Evolutionary conservation across 2,888 invertebrate genomes (phyloP), one percentile per base, ranked within the genome.

Genomic region (Diaphora mendica): DNA sequence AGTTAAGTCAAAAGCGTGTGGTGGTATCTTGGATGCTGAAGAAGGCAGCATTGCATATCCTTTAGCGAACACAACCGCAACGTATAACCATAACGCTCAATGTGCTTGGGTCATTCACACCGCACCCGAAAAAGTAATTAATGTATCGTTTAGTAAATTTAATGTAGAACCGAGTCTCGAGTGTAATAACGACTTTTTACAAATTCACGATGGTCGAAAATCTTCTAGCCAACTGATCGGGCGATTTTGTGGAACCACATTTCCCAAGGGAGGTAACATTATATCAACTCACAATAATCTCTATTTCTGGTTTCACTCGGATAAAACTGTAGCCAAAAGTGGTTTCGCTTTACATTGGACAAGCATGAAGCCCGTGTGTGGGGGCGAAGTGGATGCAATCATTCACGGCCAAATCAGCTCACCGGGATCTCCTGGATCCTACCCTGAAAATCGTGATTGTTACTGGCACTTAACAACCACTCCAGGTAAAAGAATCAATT

Each of bases 361-460:
- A 42, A 97, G 97, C n/a, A 96, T 97, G 48, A 87, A 93, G 42
- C 98, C 98, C 84, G 94, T 96, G 68, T 98, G 98, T 86, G 99
- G 99, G 72, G 98, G 97, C 0, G 92, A 94, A 5, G 84, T 97
- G 5, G 91, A 96, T 67, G 96, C 96, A 0, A 89, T 91, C 0
- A 93, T 96, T 7, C 97, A 98, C 87, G 99, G 99, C 2, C 96
- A 97, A 0, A 96, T 99, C 33, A 96, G 96, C 70, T 98, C 98
- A 3, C 99, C 99, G 0, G 99, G 99, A 1, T 98, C 98, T 70
- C 99, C 99, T 0, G 98, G 98, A 20, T 96, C 96, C 78, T 99
- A 99, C 93, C 99, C 99, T 0, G 96, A 97, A 23, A 97, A 98
- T 90, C 96, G 97, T 42, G 98, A 99, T 87, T 99, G 99, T 88